Evolutionary conservation across 2,888 invertebrate genomes (phyloP).

Genomic region (Chrysodeixis includens): DNA sequence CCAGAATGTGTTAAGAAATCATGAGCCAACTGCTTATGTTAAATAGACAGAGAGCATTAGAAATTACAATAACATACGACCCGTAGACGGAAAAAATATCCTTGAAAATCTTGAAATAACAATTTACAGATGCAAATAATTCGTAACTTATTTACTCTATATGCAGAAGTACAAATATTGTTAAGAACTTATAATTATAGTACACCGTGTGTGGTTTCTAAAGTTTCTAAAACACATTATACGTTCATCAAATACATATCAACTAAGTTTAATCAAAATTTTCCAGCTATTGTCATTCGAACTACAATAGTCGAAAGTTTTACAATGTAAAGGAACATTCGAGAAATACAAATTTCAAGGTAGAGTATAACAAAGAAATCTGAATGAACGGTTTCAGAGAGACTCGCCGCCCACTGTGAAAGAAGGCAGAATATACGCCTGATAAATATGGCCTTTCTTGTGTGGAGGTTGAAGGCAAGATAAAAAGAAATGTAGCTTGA

Average conservation of each 20-base stretch:
- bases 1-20: slow-evolving; percentile 47
- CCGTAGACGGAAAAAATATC: slow-evolving; percentile 56
- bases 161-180: neutral
- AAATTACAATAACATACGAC: slow-evolving; percentile 62
- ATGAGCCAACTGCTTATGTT: slow-evolving; percentile 63
- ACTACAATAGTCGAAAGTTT: slow-evolving; percentile 44
- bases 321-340: slow-evolving; percentile 44
- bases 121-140: slow-evolving; percentile 34
- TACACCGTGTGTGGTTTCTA: neutral
- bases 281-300: slow-evolving; percentile 34
- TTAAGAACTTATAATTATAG: neutral
- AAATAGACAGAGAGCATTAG: slow-evolving; percentile 59
- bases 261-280: neutral
- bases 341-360: slow-evolving; percentile 25
- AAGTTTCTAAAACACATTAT: slow-evolving; percentile 13
- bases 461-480: slow-evolving; percentile 6
- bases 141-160: neutral
- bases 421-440: slow-evolving; percentile 25
- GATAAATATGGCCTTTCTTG: slow-evolving; percentile 8
- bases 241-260: slow-evolving; percentile 9
- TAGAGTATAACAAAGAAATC: slow-evolving; percentile 32
- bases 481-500: too few relatives aligned
- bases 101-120: slow-evolving; percentile 37
- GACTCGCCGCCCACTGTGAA: slow-evolving; percentile 28
- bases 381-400: slow-evolving; percentile 36